A percentile compares a stretch with the other conserved stretches of the same genome.
phyloP scores from a whole-genome alignment of 2,113 vertebrate species.

The Notiomystis cincta region DNA sequence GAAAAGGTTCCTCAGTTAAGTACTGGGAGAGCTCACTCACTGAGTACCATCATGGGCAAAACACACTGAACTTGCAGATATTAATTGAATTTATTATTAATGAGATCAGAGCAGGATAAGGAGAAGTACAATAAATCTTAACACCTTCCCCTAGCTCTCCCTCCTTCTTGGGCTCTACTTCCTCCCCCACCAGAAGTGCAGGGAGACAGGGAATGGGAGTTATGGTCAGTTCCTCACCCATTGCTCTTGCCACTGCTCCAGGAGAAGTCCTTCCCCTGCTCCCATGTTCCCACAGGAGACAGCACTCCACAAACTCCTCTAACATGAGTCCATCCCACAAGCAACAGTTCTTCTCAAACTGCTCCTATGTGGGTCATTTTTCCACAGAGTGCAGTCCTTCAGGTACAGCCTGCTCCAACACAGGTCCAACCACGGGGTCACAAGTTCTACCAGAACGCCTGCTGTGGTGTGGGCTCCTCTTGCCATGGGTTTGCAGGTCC shows the following conservation, averaged over 20 bases:
- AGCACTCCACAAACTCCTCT: not conserved
- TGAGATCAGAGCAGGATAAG: not conserved
- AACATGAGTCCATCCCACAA: not conserved
- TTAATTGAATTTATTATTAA: not conserved
- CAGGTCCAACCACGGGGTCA: fast-evolving
- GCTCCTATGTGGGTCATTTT: not conserved
- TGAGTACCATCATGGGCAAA: not conserved
- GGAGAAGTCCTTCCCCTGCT: not conserved
- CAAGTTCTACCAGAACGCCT: not conserved
- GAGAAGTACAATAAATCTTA: not conserved
- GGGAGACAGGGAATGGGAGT: not conserved
- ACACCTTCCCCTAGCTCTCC: not conserved
- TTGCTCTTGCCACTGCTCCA: not conserved
- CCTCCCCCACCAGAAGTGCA: not conserved
- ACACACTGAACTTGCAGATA: not conserved
- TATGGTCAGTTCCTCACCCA: not conserved
- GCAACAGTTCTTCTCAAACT: not conserved
- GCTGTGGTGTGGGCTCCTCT: not conserved
- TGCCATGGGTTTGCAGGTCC: not conserved
- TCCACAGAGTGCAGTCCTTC: not conserved
- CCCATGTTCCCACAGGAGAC: not conserved
- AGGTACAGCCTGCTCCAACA: not conserved
- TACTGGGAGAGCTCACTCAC: not conserved
- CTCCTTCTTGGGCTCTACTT: not conserved
- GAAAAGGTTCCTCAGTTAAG: not conserved